These are phyloP conservation scores for Drosophila pseudoananassae DNA, from an alignment of 1,140 invertebrate species.

Conservation along the genomic window DNA sequence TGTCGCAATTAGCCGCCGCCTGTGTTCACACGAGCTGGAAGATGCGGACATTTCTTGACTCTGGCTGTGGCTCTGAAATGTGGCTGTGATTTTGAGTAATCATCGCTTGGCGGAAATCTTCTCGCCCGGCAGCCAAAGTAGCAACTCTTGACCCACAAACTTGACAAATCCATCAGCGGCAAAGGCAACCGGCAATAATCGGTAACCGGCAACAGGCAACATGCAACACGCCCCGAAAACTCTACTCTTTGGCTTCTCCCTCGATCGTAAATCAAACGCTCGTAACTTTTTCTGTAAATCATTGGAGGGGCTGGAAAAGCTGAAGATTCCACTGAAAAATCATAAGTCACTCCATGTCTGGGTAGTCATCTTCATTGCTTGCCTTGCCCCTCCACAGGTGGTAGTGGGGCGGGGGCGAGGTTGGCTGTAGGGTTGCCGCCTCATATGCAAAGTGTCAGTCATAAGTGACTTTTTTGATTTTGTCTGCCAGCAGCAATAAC, in stretches of 20 bases:
- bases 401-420: slow-evolving; percentile 3
- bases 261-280: slow-evolving; percentile 78
- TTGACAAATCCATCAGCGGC: slow-evolving; percentile 77
- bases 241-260: slow-evolving; percentile 37
- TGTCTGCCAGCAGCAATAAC: slow-evolving; percentile 66
- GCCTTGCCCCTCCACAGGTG: neutral
- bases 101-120: slow-evolving; percentile 69
- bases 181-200: slow-evolving; percentile 14
- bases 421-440: slow-evolving; percentile 32
- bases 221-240: slow-evolving; percentile 44
- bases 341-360: slow-evolving; percentile 80
- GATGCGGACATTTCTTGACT: slow-evolving; percentile 30
- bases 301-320: slow-evolving; percentile 22
- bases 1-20: slow-evolving; percentile 71
- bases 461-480: slow-evolving; percentile 82
- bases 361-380: slow-evolving; percentile 70
- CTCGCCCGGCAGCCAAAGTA: slow-evolving; percentile 25
- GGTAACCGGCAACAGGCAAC: neutral
- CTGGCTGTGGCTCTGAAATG: slow-evolving; percentile 16
- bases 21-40: slow-evolving; percentile 58
- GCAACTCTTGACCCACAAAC: slow-evolving; percentile 72
- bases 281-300: slow-evolving; percentile 75
- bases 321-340: slow-evolving; percentile 63
- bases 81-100: slow-evolving; percentile 79
- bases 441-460: slow-evolving; percentile 80